Evolutionary conservation across 2,888 invertebrate species (phyloP).

Genomic region (Drosophila recens): DNA sequence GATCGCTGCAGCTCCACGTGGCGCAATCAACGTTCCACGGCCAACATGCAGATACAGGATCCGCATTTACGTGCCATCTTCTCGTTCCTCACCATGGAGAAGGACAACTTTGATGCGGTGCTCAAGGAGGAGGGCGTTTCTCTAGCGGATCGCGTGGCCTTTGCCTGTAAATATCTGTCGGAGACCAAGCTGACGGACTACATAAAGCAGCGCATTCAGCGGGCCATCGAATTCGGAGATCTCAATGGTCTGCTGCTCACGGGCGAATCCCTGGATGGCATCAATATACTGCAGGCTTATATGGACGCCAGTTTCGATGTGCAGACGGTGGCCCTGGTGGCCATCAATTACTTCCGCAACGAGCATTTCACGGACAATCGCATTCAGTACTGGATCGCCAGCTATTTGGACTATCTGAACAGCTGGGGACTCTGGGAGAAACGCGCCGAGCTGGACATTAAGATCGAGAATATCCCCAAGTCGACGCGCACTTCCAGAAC

Average conservation of each 20-base stretch:
- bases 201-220: constrained; percentile 89
- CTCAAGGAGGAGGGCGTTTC: constrained; percentile 94
- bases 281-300: constrained; percentile 90
- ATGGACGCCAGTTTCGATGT: constrained; percentile 95
- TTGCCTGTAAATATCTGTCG: constrained; percentile 94
- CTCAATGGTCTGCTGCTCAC: constrained; percentile 94
- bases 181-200: constrained; percentile 93
- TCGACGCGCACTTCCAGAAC: constrained; percentile 88
- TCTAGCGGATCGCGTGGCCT: constrained; percentile 95
- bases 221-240: constrained; percentile 91
- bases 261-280: constrained; percentile 91
- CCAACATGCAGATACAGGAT: constrained; percentile 92
- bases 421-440: constrained; percentile 96
- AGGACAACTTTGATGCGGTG: constrained; percentile 91
- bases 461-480: constrained; percentile 87
- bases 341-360: constrained; percentile 91
- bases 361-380: constrained; percentile 88
- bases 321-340: constrained; percentile 94
- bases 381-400: constrained; percentile 90
- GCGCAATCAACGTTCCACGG: constrained; percentile 90
- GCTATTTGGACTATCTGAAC: constrained; percentile 94
- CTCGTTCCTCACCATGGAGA: constrained; percentile 94
- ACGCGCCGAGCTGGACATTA: constrained; percentile 95
- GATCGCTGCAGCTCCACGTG: constrained; percentile 91
- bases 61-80: constrained; percentile 96